Percentiles rank a stretch among this genome's conserved stretches.
Evolutionary conservation across 2,113 vertebrate species (phyloP).

Genomic region (Cnemophilus loriae): DNA sequence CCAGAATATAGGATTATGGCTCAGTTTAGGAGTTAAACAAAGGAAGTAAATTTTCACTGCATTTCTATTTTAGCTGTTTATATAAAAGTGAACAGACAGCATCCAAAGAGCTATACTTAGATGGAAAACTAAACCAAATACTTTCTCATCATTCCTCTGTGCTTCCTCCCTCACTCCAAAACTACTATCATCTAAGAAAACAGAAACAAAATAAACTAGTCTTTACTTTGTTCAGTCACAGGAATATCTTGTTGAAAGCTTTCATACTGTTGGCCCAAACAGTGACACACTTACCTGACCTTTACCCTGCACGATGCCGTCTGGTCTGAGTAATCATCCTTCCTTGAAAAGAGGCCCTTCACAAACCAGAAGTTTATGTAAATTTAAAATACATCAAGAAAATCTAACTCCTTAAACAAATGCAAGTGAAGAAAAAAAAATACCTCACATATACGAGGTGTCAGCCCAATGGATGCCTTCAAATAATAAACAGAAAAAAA

Average conservation of each 20-base stretch:
- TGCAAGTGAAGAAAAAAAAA: slow-evolving; percentile 18
- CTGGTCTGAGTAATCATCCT: slow-evolving; percentile 73
- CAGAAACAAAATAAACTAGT: not conserved
- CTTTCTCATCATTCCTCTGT: not conserved
- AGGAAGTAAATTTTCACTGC: not conserved
- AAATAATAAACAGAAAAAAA: slow-evolving; percentile 26
- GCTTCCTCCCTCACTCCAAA: not conserved
- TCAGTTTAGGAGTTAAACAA: not conserved
- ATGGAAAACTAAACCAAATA: not conserved
- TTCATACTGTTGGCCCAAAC: not conserved
- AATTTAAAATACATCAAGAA: not conserved
- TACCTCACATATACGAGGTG: slow-evolving; percentile 96
- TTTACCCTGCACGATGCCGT: slow-evolving; percentile 87
- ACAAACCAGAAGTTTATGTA: slow-evolving; percentile 10
- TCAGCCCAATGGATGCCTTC: slow-evolving; percentile 90
- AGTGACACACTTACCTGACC: slow-evolving; percentile 83
- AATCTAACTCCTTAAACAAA: not conserved
- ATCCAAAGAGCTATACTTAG: not conserved
- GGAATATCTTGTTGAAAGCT: not conserved
- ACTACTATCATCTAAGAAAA: not conserved
- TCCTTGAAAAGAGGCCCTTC: slow-evolving; percentile 87
- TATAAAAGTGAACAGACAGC: not conserved
- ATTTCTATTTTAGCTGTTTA: not conserved
- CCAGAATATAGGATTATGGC: not conserved
- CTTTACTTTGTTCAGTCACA: not conserved